Conservation (phyloP, 2,797 vertebrate species). For the Lepus townsendii region DNA sequence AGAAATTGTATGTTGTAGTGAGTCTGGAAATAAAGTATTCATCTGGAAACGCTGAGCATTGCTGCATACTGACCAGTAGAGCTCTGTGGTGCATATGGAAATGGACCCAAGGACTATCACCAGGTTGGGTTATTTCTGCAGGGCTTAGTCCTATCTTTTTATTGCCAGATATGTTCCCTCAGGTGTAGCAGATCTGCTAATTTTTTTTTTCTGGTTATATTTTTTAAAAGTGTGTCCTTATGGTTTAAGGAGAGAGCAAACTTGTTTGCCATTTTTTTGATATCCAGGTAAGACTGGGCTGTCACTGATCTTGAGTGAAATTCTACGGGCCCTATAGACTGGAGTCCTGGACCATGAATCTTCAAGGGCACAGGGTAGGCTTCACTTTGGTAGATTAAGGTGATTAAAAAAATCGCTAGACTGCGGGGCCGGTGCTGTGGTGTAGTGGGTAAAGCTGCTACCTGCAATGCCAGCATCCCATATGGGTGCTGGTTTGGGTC, state of each 20-base stretch:
- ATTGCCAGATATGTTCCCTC: background rate
- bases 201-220: background rate
- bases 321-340: background rate
- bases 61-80: background rate
- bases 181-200: background rate
- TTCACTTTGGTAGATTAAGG: background rate
- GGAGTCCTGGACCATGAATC: conserved; percentile 27
- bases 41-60: conserved; percentile 34
- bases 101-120: background rate
- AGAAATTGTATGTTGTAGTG: background rate
- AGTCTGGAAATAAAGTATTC: conserved; percentile 33
- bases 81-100: background rate
- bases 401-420: background rate
- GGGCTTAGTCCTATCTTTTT: background rate
- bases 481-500: no score
- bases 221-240: background rate
- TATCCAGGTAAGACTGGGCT: background rate
- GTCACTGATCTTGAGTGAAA: background rate
- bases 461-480: no score
- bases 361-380: background rate
- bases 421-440: no score
- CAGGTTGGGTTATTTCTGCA: no score
- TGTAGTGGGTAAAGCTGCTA: no score
- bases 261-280: conserved; percentile 26
- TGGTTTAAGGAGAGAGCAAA: conserved; percentile 29